Percentiles rank a stretch among this genome's conserved stretches.
These are phyloP conservation scores for Drosophila seguyi DNA, from an alignment of 1,140 invertebrate species.

Conservation along the genomic window DNA sequence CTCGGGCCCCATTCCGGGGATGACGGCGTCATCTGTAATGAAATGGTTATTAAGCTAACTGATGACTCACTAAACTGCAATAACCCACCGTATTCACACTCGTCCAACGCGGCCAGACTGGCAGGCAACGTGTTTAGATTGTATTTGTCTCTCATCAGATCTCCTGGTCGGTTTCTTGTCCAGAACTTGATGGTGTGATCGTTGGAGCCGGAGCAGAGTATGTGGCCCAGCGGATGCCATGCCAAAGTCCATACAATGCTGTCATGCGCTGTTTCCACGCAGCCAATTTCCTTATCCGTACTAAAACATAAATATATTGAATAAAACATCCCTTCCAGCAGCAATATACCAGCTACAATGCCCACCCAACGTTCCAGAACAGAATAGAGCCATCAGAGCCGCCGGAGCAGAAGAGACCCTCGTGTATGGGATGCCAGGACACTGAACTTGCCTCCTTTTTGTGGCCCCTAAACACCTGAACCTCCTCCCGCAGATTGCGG, in stretches of 20 bases:
- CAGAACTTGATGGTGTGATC: slow-evolving; percentile 99
- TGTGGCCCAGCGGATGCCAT: slow-evolving; percentile 99
- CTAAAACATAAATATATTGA: slow-evolving; percentile 85
- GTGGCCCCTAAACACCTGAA: slow-evolving; percentile 98
- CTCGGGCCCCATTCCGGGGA: slow-evolving; percentile 96
- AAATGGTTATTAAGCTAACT: background rate
- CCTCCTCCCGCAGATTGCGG: slow-evolving; percentile 95
- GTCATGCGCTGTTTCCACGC: slow-evolving; percentile 99
- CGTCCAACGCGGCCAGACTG: slow-evolving; percentile 90
- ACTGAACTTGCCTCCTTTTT: slow-evolving; percentile 99
- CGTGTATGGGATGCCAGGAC: slow-evolving; percentile 99
- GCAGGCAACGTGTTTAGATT: slow-evolving; percentile 97
- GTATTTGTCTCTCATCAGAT: slow-evolving; percentile 98
- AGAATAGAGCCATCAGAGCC: slow-evolving; percentile 98
- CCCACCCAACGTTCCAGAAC: slow-evolving; percentile 99
- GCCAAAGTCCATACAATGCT: slow-evolving; percentile 99
- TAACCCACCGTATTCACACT: slow-evolving; percentile 89
- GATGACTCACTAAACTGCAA: accelerated
- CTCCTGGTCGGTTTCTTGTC: slow-evolving; percentile 99
- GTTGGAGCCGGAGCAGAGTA: slow-evolving; percentile 98
- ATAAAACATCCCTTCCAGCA: background rate
- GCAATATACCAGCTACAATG: background rate
- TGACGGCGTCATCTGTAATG: slow-evolving; percentile 90
- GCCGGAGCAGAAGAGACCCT: slow-evolving; percentile 97
- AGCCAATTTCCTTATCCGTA: slow-evolving; percentile 98